These are phyloP conservation scores for Hydractinia symbiolongicarpus DNA, from an alignment of 30 jellyfish, hydroid and myxozoan species.

Conservation along the genomic window DNA sequence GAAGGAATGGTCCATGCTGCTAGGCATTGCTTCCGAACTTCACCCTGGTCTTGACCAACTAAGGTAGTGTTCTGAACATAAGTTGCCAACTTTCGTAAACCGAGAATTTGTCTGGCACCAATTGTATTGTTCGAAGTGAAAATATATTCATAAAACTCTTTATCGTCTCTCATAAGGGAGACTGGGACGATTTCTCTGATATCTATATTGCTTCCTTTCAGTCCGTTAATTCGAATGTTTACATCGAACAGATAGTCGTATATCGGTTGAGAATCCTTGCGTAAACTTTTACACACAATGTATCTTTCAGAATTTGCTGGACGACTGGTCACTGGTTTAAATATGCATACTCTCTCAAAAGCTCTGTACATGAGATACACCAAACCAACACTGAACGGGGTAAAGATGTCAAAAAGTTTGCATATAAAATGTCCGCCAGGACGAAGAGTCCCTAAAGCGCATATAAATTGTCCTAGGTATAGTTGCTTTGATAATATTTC, in stretches of 20 bases:
- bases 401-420: slow-evolving; percentile 78
- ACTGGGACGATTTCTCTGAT: slow-evolving; percentile 66
- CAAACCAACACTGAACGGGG: slow-evolving; percentile 93
- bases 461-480: slow-evolving; percentile 80
- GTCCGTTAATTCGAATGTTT: slow-evolving; percentile 39
- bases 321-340: slow-evolving; percentile 89
- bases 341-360: slow-evolving; percentile 62
- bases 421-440: slow-evolving; percentile 95
- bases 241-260: slow-evolving; percentile 77
- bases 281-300: slow-evolving; percentile 59
- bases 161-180: slow-evolving; percentile 38
- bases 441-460: slow-evolving; percentile 79
- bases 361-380: slow-evolving; percentile 68
- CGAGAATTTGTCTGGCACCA: slow-evolving; percentile 59
- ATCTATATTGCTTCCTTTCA: slow-evolving; percentile 56
- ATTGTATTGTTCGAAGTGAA: slow-evolving; percentile 57
- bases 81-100: slow-evolving; percentile 59
- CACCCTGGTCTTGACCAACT: slow-evolving; percentile 83
- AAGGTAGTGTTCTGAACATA: slow-evolving; percentile 75
- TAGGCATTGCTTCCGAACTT: slow-evolving; percentile 60
- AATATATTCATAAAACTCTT: slow-evolving; percentile 47
- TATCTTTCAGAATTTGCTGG: slow-evolving; percentile 97
- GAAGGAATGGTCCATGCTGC: slow-evolving; percentile 86
- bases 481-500: slow-evolving; percentile 90
- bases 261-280: slow-evolving; percentile 38